Base-by-base conservation (phyloP, 2,888 invertebrate species). In the Chironomus tentans region DNA sequence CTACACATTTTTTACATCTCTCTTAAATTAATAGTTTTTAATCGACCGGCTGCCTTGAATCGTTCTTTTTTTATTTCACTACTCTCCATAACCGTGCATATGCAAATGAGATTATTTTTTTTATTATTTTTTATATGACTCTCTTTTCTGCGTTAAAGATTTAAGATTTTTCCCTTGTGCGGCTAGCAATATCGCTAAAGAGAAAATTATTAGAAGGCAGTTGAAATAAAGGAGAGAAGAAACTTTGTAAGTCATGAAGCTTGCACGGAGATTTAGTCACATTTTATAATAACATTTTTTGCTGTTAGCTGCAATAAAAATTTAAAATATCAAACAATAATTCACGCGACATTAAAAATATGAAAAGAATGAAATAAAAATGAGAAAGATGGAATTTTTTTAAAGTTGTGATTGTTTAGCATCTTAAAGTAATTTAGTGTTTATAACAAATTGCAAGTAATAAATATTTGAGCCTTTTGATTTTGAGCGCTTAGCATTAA, bases 11-110 rank as follows among this genome's bases (percentile, higher is more conserved):
- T 18, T 18, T 5, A 56, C n/a, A 56, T 56, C n/a, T 56, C 56
- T 56, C 38, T 38, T 15, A 65, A 65, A 65, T 65, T 65, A 65
- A 65, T 65, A 65, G 65, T 65, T 65, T 56, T 65, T 65, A 65
- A 65, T 65, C 65, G 65, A 65, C 21, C 18, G 65, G 21, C 21
- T 22, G 65, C 65, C 65, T 65, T 65, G 65, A 65, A 21, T 65
- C 21, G 65, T 22, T 24, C 65, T 65, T 65, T 65, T 65, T 65
- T 65, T 65, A 65, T 65, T 65, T 65, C 13, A 24, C 24, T 21
- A 21, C 24, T 56, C 38, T 56, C 65, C 65, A 65, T 65, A 65
- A 21, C 24, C 65, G 21, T 65, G 12, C 65, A 65, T 65, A 65
- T 65, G 65, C 24, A 65, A 65, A 65, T 65, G 65, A 65, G 65